Evolutionary conservation across 2,888 invertebrate genomes (phyloP), one percentile per base, ranked within the genome.

Genomic region (Sphaeridia pumilis): DNA sequence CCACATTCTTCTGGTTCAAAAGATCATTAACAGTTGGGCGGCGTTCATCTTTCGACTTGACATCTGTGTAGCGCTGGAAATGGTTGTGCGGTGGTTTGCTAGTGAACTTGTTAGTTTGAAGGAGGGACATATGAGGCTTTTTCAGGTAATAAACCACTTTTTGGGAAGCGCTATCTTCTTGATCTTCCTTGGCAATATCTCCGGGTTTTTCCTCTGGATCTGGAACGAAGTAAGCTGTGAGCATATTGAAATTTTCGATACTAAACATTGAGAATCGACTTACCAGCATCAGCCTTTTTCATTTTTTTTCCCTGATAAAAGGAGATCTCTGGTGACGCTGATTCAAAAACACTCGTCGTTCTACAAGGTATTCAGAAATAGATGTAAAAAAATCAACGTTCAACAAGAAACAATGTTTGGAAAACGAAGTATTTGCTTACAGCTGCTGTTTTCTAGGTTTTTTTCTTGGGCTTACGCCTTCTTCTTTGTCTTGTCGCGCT

Each of bases 391-490:
- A 12, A 27, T 17, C 21, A 47, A 20, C 22, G 27, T 42, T n/a
- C 3, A 26, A 26, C 27, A 43, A 21, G 12, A 12, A 22, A 46
- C 17, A 17, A 27, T 25, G 21, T 17, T 47, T n/a, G 7, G 10
- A 10, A 31, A 10, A 7, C 31, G 14, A 14, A 31, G 14, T 10
- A 31, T 31, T 31, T 14, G 76, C 82, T 76, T 73, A 88, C 87
- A 87, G 75, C 72, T 84, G 81, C 65, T 85, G 93, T 69, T 94
- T 90, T 55, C 93, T 75, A 0, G 93, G 87, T 68, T 93, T 92
- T 71, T 94, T 94, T 54, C 93, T 75, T 0, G 92, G 88, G 49
- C 83, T 82, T 71, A 82, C 80, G 69, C 72, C 71, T 45, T 68
- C 65, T 20, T 65, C 59, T 35, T 59, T 61, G 28, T 61, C 63